Percentiles rank a stretch among this genome's conserved stretches.
phyloP scores from a whole-genome alignment of 2,113 vertebrate species.

The Psephotus haematonotus region DNA sequence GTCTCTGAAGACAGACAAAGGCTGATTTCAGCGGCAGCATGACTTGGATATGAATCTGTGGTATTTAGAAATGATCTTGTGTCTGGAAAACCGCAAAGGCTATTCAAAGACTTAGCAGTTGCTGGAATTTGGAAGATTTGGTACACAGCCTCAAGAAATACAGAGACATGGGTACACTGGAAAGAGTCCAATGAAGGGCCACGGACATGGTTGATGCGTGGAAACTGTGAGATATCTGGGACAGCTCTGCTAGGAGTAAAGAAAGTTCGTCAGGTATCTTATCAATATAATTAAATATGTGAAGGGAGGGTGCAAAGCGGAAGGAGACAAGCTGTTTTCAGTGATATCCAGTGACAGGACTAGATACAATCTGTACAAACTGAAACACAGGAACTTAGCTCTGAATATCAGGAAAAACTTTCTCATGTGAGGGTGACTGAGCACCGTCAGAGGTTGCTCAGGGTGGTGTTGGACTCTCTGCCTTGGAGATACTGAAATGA shows the following conservation, averaged over 20 bases:
- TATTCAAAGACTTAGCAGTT: neutral
- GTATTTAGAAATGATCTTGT: neutral
- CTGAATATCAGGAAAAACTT: neutral
- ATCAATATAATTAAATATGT: neutral
- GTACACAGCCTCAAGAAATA: neutral
- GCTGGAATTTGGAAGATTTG: neutral
- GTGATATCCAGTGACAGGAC: no score
- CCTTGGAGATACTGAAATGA: neutral
- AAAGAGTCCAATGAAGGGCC: neutral
- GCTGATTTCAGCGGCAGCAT: neutral
- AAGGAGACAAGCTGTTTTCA: neutral
- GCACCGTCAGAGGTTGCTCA: neutral
- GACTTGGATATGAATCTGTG: neutral
- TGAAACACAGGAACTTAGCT: neutral
- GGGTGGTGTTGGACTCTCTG: neutral
- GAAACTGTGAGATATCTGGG: neutral
- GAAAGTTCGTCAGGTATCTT: neutral
- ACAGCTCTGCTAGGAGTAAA: neutral
- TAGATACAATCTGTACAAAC: neutral
- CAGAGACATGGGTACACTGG: neutral
- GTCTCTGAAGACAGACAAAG: neutral
- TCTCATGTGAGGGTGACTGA: neutral
- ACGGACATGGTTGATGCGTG: neutral
- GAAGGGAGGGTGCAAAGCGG: neutral
- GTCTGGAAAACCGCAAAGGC: neutral